These are phyloP conservation scores for Drosophila siamana DNA, from an alignment of 2,888 invertebrate species.

Conservation along the genomic window DNA sequence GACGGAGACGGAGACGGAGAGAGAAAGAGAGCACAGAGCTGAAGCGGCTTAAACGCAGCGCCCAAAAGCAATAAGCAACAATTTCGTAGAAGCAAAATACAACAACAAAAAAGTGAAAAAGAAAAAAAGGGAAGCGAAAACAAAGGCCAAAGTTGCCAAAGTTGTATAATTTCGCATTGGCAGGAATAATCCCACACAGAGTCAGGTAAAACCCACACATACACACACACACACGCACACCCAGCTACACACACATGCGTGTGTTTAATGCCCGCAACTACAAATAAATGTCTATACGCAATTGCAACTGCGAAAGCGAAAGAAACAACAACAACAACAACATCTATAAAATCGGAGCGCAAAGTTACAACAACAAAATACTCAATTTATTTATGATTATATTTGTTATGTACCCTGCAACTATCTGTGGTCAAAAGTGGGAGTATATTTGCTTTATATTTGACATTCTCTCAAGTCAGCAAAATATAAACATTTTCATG, in stretches of 20 bases:
- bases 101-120: slow-evolving; percentile 21
- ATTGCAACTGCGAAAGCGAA: slow-evolving; percentile 8
- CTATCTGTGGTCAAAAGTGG: background rate
- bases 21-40: slow-evolving; percentile 16
- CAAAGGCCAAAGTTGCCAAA: slow-evolving; percentile 65
- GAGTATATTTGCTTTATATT: background rate
- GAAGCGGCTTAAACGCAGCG: slow-evolving; percentile 45
- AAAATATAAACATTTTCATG: too few species aligned
- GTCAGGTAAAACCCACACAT: slow-evolving; percentile 59
- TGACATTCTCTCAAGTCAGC: too few species aligned
- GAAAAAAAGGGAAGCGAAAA: slow-evolving; percentile 41
- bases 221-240: slow-evolving; percentile 46
- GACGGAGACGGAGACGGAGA: too few species aligned
- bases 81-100: slow-evolving; percentile 63
- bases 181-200: slow-evolving; percentile 75
- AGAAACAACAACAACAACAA: slow-evolving; percentile 34
- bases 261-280: slow-evolving; percentile 28
- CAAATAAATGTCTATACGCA: slow-evolving; percentile 18
- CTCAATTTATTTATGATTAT: slow-evolving; percentile 64
- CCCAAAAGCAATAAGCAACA: slow-evolving; percentile 78
- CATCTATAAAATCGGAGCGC: slow-evolving; percentile 12
- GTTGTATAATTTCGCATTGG: slow-evolving; percentile 79
- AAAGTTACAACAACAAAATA: slow-evolving; percentile 36
- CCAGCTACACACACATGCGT: slow-evolving; percentile 37
- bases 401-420: slow-evolving; percentile 41